These are phyloP conservation scores for Eupithecia abbreviata DNA, from an alignment of 2,888 invertebrate genomes.

Conservation along the genomic window DNA sequence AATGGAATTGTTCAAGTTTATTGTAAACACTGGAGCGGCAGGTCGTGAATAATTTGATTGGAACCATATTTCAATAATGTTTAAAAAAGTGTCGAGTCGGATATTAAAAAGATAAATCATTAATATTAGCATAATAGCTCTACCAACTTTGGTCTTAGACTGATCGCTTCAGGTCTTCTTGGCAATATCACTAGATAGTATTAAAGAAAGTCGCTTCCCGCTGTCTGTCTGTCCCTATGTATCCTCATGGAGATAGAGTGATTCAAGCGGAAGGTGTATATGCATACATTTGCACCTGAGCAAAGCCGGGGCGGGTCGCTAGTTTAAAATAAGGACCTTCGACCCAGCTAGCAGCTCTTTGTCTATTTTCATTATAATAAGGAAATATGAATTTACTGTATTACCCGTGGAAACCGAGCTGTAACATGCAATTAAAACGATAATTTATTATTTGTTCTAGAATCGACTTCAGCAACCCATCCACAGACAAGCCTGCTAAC, in stretches of 20 bases:
- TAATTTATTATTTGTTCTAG: constrained; percentile 68
- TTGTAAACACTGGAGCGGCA: constrained; percentile 28
- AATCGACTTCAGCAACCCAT: constrained; percentile 90
- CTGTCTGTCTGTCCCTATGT: too few species aligned
- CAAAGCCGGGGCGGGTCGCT: too few species aligned
- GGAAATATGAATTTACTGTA: neutral
- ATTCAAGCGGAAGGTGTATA: too few species aligned
- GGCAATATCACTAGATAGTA: neutral
- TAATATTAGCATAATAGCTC: neutral
- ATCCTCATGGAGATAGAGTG: too few species aligned
- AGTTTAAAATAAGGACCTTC: neutral
- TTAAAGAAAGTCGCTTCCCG: too few species aligned
- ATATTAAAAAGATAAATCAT: neutral
- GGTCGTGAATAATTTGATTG: constrained; percentile 16
- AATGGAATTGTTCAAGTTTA: constrained; percentile 32
- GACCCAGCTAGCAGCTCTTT: neutral
- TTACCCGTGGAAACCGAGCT: neutral
- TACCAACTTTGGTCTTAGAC: neutral
- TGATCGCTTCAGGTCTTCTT: neutral
- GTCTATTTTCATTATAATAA: neutral
- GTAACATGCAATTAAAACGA: neutral
- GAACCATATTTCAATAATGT: constrained; percentile 2
- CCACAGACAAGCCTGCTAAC: constrained; percentile 89
- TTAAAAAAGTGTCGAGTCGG: neutral
- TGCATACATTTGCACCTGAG: too few species aligned